Evolutionary conservation across 2,797 vertebrate species (phyloP), one percentile per base, ranked within the genome.

Genomic region (Acestrorhynchus altus): DNA sequence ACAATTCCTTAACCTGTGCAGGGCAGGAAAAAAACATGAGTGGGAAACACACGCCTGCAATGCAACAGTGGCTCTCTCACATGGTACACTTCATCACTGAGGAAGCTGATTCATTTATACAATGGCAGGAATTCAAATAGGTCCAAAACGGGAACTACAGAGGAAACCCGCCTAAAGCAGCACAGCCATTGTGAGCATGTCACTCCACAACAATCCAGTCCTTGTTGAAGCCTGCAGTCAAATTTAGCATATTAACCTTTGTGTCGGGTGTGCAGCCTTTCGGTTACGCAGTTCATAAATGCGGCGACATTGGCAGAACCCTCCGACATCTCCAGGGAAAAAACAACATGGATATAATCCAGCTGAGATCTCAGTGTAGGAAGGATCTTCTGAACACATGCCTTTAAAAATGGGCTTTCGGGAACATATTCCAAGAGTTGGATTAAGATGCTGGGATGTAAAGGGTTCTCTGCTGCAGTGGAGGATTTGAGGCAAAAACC

Each of bases 111-210:
- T 75, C 59, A 64, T 67, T 64, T 70, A 70, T 80, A 80, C 72
- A 80, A 80, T 70, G 72, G 78, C 78, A 80, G 72, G 78, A 80
- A 80, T 80, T 75, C 72, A 71, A 80, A 70, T 42, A 75, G 59
- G 56, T 71, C 72, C 64, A 78, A 78, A 82, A 44, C 8, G 76
- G 72, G 72, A 74, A 74, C 80, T 66, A 51, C 31, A 54, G 66
- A 74, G 51, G 59, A 65, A 71, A 65, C 72, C 61, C 47, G 60
- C 68, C 66, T 44, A 72, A 82, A 72, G 65, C 39, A 52, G 65
- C 67, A 54, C 22, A 28, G 60, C 72, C 49, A 71, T 71, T 71
- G 78, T 75, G 51, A 74, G 60, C 46, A 31, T 64, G 20, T 56
- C 56, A n/a, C 60, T 20, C 22, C 59, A 59, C 20, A 54, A 70